Conservation (phyloP, 1,140 invertebrate species). For the Trissolcus basalis region DNA sequence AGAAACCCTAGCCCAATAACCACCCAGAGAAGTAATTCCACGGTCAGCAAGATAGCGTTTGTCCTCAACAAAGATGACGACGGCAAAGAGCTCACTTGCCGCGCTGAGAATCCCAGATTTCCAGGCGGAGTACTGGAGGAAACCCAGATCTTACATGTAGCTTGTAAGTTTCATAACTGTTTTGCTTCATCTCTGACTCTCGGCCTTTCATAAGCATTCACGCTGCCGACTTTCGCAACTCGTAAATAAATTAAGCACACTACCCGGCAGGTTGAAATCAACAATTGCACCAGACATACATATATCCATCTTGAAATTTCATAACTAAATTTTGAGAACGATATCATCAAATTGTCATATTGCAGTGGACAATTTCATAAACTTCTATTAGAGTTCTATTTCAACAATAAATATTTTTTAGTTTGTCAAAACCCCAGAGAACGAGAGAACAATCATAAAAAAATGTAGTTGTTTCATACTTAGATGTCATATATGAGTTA, state of each 20-base stretch:
- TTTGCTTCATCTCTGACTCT: constrained; percentile 26
- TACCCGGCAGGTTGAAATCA: constrained; percentile 7
- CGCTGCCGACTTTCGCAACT: constrained; percentile 15
- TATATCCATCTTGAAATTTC: constrained; percentile 5
- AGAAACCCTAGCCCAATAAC: constrained; percentile 75
- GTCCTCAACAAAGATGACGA: constrained; percentile 85
- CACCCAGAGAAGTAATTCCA: constrained; percentile 80
- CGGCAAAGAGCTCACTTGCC: constrained; percentile 87
- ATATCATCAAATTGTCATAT: background rate
- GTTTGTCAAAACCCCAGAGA: too few relatives aligned
- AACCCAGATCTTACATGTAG: constrained; percentile 84
- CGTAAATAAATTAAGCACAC: constrained; percentile 44
- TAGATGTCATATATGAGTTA: too few relatives aligned
- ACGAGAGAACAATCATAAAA: too few relatives aligned
- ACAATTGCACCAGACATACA: background rate
- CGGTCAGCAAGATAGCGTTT: constrained; percentile 84
- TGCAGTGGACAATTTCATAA: background rate
- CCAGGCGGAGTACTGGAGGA: constrained; percentile 87
- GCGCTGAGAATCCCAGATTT: constrained; percentile 92
- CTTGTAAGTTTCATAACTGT: constrained; percentile 83
- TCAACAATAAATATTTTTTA: too few relatives aligned
- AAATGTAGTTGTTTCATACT: too few relatives aligned
- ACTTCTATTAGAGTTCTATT: too few relatives aligned
- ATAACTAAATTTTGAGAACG: constrained; percentile 14
- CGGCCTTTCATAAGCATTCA: constrained; percentile 17